Evolutionary conservation across 2,113 vertebrate genomes (phyloP).

Genomic region (Acrocephalus kingi): DNA sequence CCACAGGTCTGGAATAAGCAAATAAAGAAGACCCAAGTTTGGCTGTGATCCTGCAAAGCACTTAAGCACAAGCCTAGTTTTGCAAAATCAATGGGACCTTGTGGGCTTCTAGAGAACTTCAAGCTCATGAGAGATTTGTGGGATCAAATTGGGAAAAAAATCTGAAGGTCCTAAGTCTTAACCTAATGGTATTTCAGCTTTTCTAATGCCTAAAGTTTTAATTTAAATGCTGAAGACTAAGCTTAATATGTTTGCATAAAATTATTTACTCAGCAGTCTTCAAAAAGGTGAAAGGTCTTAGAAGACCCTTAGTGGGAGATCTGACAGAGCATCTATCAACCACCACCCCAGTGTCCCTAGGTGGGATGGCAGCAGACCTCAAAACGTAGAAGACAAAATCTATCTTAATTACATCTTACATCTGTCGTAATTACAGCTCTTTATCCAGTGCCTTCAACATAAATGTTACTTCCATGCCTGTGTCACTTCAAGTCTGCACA

Average conservation of each 20-base stretch:
- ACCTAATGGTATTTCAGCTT: conserved; percentile 4
- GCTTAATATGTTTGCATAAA: neutral
- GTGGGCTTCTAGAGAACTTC: conserved; percentile 7
- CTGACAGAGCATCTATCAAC: neutral
- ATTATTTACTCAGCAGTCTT: neutral
- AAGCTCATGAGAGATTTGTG: conserved; percentile 5
- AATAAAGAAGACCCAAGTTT: neutral
- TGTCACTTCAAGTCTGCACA: neutral
- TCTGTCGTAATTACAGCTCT: neutral
- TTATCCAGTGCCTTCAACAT: neutral
- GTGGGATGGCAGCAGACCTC: neutral
- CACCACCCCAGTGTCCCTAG: neutral
- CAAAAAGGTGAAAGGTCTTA: neutral
- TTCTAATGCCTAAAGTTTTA: neutral
- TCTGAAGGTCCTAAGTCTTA: neutral
- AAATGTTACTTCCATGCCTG: neutral
- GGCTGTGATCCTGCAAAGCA: conserved; percentile 54
- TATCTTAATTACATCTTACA: neutral
- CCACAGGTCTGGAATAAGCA: neutral
- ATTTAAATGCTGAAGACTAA: neutral
- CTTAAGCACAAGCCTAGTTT: neutral
- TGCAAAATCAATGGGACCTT: conserved; percentile 20
- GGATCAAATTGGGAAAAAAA: neutral
- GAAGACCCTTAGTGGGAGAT: neutral
- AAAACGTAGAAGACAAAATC: neutral